Evolutionary conservation across 23 tunicate genomes (phyloP).

Genomic region (Clavelina lepadiformis): DNA sequence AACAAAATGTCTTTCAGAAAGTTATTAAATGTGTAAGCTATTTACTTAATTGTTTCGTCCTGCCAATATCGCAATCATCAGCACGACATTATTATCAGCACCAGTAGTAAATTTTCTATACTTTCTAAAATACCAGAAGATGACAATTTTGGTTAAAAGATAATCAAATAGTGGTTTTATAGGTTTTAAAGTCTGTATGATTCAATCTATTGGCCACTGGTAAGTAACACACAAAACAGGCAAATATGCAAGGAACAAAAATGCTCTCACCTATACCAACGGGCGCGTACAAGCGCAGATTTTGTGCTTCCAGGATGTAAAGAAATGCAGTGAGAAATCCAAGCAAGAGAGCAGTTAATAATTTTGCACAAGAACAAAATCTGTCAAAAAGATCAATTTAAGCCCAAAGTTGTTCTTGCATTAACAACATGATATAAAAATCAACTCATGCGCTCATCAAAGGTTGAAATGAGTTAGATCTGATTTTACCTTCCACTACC

Average conservation of each 20-base stretch:
- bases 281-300: constrained; percentile 48
- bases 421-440: not conserved
- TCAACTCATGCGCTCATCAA: too few relatives aligned
- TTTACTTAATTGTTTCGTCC: not conserved
- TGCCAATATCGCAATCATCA: too few relatives aligned
- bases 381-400: constrained; percentile 28
- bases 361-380: constrained; percentile 47
- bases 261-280: constrained; percentile 47
- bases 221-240: too few relatives aligned
- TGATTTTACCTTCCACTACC: constrained; percentile 25
- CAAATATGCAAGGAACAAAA: too few relatives aligned
- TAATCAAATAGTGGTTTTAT: too few relatives aligned
- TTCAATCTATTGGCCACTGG: too few relatives aligned
- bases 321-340: constrained; percentile 59
- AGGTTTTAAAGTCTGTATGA: too few relatives aligned
- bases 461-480: not conserved
- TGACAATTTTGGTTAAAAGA: too few relatives aligned
- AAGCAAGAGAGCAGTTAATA: constrained; percentile 43
- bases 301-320: constrained; percentile 66
- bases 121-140: too few relatives aligned
- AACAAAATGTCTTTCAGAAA: not conserved
- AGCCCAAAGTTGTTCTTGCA: not conserved
- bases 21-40: not conserved
- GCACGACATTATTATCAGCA: too few relatives aligned
- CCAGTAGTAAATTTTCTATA: too few relatives aligned